These are phyloP conservation scores for Mesembrinibis cayennensis DNA, from an alignment of 2,113 vertebrate species.

Conservation along the genomic window DNA sequence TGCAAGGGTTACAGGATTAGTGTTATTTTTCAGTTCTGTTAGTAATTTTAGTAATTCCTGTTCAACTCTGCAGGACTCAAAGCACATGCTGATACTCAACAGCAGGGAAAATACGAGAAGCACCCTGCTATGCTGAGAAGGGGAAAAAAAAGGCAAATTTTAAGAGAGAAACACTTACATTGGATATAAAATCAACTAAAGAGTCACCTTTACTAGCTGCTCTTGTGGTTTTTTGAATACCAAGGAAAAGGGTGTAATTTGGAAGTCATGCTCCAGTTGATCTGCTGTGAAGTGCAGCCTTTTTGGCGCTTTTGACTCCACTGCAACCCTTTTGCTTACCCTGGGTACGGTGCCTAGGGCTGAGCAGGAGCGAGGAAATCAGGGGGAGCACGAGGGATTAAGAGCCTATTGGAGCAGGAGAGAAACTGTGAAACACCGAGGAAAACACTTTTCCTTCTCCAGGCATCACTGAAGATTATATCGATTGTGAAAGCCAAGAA, in stretches of 20 bases:
- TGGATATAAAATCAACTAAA: not conserved
- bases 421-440: not conserved
- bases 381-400: not conserved
- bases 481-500: rapidly evolving
- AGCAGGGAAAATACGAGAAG: not conserved
- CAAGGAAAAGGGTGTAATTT: not conserved
- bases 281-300: not conserved
- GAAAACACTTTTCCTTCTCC: not conserved
- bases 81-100: not conserved
- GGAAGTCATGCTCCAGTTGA: not conserved
- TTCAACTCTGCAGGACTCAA: not conserved
- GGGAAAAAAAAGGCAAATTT: not conserved
- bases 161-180: not conserved
- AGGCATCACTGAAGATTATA: not conserved
- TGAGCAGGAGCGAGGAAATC: not conserved
- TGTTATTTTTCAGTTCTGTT: not conserved
- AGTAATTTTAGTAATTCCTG: not conserved
- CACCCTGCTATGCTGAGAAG: not conserved
- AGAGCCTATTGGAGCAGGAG: not conserved
- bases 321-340: not conserved
- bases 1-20: not conserved
- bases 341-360: not conserved
- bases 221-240: not conserved
- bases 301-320: not conserved
- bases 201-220: not conserved